Conservation (phyloP, 2,888 invertebrate species). For the Polyommatus iphigenia region DNA sequence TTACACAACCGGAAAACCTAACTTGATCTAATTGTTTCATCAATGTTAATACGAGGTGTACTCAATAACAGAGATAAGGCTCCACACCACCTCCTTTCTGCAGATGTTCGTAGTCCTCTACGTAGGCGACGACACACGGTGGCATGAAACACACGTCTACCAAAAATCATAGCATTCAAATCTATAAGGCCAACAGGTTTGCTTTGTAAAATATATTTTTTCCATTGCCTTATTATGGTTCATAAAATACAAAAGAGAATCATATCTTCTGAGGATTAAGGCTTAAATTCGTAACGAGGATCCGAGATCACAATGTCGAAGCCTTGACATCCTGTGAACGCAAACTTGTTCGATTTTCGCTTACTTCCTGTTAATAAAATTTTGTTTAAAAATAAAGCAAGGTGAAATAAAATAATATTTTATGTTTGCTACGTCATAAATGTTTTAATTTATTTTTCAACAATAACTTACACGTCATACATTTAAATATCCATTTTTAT, state of each 20-base stretch:
- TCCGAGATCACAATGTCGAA: background rate
- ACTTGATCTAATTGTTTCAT: slow-evolving; percentile 38
- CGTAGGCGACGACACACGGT: background rate
- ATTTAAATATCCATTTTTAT: background rate
- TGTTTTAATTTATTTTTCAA: background rate
- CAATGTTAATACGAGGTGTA: slow-evolving; percentile 46
- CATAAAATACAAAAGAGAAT: background rate
- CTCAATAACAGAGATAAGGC: slow-evolving; percentile 47
- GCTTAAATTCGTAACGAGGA: background rate
- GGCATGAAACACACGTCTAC: slow-evolving; percentile 1
- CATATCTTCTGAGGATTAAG: background rate
- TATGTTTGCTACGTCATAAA: background rate
- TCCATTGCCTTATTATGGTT: background rate
- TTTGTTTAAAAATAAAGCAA: background rate
- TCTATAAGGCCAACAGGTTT: slow-evolving; percentile 22
- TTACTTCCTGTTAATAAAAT: background rate
- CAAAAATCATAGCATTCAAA: background rate
- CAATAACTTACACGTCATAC: background rate
- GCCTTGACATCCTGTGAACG: background rate
- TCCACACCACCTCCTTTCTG: slow-evolving; percentile 34
- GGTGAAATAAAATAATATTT: background rate
- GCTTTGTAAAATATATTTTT: slow-evolving; percentile 11
- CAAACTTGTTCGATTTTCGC: background rate
- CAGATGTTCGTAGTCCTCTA: slow-evolving; percentile 13
- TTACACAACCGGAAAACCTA: slow-evolving; percentile 17